Evolutionary conservation across 1,140 invertebrate species (phyloP).

Genomic region (Ladona fulva): DNA sequence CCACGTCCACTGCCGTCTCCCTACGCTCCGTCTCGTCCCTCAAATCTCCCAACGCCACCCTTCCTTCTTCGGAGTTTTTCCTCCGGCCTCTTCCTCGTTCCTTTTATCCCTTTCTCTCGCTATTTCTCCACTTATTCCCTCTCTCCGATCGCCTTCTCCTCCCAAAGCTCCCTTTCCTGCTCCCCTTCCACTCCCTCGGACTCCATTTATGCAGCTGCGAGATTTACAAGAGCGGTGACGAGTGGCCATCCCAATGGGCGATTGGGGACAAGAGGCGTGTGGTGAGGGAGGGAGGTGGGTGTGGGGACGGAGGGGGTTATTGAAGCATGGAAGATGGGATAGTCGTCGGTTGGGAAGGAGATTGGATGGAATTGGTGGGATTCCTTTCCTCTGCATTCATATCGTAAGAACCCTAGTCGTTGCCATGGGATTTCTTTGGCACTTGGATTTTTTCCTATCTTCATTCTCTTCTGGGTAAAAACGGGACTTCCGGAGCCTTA

Average conservation of each 20-base stretch:
- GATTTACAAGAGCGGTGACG: neutral
- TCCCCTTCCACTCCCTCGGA: too few relatives aligned
- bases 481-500: too few relatives aligned
- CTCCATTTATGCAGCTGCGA: slow-evolving; percentile 7
- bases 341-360: neutral
- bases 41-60: too few relatives aligned
- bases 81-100: neutral
- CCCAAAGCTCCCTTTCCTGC: too few relatives aligned
- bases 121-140: neutral
- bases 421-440: neutral
- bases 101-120: neutral
- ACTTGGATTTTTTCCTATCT: too few relatives aligned
- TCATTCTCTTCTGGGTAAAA: too few relatives aligned
- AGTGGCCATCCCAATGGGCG: slow-evolving; percentile 1
- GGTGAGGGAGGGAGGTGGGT: neutral
- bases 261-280: neutral
- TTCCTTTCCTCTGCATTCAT: neutral
- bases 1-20: neutral
- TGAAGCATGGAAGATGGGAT: neutral
- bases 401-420: neutral
- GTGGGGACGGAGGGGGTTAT: neutral
- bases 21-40: too few relatives aligned
- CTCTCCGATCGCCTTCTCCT: neutral
- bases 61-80: too few relatives aligned
- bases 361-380: neutral